These are phyloP conservation scores for Lytechinus variegatus DNA, from an alignment of 35 echinoderm and acorn worm genomes.

Conservation along the genomic window DNA sequence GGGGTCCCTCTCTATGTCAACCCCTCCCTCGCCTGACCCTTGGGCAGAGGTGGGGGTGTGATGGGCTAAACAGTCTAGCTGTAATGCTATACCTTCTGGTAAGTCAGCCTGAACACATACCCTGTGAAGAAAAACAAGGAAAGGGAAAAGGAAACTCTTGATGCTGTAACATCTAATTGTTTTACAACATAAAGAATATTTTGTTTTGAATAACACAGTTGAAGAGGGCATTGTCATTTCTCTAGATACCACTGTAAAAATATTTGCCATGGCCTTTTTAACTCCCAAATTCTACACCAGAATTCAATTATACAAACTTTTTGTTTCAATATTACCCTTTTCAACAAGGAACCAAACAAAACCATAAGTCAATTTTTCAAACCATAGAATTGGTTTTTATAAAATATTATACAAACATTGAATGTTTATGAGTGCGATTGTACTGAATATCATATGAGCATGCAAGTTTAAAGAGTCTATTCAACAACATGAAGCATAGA, in stretches of 20 bases:
- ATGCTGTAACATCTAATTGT: not conserved
- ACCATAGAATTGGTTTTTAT: too few species aligned
- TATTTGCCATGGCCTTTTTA: not conserved
- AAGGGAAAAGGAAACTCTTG: not conserved
- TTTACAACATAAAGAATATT: not conserved
- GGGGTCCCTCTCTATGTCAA: slow-evolving; percentile 3
- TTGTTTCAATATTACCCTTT: not conserved
- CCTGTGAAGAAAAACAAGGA: slow-evolving; percentile 46
- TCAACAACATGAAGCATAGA: too few species aligned
- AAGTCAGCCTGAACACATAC: slow-evolving; percentile 82
- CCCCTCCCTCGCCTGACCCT: not conserved
- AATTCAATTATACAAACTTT: not conserved
- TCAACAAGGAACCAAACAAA: not conserved
- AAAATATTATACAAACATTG: too few species aligned
- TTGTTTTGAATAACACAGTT: not conserved
- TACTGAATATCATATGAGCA: too few species aligned
- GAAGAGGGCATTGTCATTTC: not conserved
- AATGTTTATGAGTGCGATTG: too few species aligned
- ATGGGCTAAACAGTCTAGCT: slow-evolving; percentile 84
- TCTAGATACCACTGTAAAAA: too few species aligned
- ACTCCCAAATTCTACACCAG: not conserved
- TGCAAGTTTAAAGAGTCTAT: too few species aligned
- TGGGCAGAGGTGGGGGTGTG: not conserved
- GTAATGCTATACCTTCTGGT: slow-evolving; percentile 47
- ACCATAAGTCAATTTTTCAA: too few species aligned